Conservation (phyloP, 1,140 invertebrate species). For the Listronotus oregonensis region DNA sequence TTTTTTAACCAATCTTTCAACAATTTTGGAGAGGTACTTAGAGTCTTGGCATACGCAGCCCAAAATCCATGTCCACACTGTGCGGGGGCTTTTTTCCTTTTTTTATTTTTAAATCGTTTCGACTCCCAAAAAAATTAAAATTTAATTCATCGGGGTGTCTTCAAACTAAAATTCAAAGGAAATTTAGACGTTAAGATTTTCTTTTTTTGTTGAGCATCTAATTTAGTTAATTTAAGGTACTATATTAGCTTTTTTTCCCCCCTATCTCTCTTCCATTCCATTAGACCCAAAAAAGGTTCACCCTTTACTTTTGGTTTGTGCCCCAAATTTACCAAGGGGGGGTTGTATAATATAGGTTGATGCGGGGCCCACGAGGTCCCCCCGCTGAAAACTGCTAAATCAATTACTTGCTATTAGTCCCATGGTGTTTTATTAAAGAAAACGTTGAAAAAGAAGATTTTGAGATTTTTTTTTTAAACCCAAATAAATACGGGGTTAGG, state of each 20-base stretch:
- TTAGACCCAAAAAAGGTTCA: slow-evolving; percentile 35
- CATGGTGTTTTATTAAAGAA: slow-evolving; percentile 27
- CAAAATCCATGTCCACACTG: slow-evolving; percentile 91
- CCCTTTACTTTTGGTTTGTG: slow-evolving; percentile 27
- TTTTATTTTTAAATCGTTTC: slow-evolving; percentile 91
- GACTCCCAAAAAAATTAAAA: slow-evolving; percentile 85
- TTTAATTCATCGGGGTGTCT: slow-evolving; percentile 66
- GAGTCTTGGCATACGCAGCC: slow-evolving; percentile 74
- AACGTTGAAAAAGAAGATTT: too few relatives aligned
- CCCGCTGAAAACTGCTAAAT: slow-evolving; percentile 43
- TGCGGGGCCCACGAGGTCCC: slow-evolving; percentile 46
- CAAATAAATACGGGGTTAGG: too few relatives aligned
- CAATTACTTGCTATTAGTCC: slow-evolving; percentile 43
- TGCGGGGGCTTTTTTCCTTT: slow-evolving; percentile 93
- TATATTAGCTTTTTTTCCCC: slow-evolving; percentile 42
- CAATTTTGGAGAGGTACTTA: slow-evolving; percentile 64
- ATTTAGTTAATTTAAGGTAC: neutral
- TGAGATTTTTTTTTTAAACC: too few relatives aligned
- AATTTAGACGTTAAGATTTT: neutral
- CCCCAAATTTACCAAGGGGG: slow-evolving; percentile 34
- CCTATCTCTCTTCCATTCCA: slow-evolving; percentile 50
- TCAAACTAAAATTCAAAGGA: slow-evolving; percentile 47
- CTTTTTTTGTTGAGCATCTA: too few relatives aligned
- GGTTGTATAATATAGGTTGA: slow-evolving; percentile 43
- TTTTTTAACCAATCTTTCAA: slow-evolving; percentile 75